Evolutionary conservation across 2,888 invertebrate species (phyloP).

Genomic region (Dasysyrphus tricinctus): DNA sequence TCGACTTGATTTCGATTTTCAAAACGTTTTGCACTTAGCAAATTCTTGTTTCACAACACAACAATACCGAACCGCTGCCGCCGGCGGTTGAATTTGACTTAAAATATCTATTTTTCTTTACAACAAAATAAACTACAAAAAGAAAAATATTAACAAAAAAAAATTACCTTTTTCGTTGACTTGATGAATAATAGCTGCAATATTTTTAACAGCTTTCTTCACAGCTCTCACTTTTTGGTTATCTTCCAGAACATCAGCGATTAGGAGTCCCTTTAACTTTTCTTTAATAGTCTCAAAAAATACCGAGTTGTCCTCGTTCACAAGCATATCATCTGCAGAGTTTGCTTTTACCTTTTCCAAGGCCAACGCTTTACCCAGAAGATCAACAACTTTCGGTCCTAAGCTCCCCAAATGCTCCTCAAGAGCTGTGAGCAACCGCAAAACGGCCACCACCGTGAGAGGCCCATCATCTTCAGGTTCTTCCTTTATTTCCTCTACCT

Average conservation of each 20-base stretch:
- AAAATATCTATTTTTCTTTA: slow-evolving; percentile 16
- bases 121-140: slow-evolving; percentile 56
- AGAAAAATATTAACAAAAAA: slow-evolving; percentile 7
- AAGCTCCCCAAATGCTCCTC: slow-evolving; percentile 93
- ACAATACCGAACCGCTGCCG: slow-evolving; percentile 56
- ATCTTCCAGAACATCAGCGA: slow-evolving; percentile 87
- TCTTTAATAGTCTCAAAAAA: slow-evolving; percentile 93
- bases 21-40: slow-evolving; percentile 31
- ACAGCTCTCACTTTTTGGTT: slow-evolving; percentile 87
- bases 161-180: slow-evolving; percentile 85
- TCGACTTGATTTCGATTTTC: background rate
- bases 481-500: slow-evolving; percentile 78
- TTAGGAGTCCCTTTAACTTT: slow-evolving; percentile 91
- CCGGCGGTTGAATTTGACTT: slow-evolving; percentile 15
- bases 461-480: slow-evolving; percentile 84
- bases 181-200: slow-evolving; percentile 89
- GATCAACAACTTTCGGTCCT: slow-evolving; percentile 90
- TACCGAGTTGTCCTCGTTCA: slow-evolving; percentile 89
- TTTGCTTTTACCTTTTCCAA: slow-evolving; percentile 90
- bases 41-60: slow-evolving; percentile 63
- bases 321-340: slow-evolving; percentile 89
- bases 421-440: slow-evolving; percentile 90
- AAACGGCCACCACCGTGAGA: slow-evolving; percentile 87
- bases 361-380: slow-evolving; percentile 90
- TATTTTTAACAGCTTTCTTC: slow-evolving; percentile 90